A percentile compares a stretch with the other conserved stretches of the same genome.
phyloP scores from a whole-genome alignment of 2,113 vertebrate genomes.

The Calypte anna region DNA sequence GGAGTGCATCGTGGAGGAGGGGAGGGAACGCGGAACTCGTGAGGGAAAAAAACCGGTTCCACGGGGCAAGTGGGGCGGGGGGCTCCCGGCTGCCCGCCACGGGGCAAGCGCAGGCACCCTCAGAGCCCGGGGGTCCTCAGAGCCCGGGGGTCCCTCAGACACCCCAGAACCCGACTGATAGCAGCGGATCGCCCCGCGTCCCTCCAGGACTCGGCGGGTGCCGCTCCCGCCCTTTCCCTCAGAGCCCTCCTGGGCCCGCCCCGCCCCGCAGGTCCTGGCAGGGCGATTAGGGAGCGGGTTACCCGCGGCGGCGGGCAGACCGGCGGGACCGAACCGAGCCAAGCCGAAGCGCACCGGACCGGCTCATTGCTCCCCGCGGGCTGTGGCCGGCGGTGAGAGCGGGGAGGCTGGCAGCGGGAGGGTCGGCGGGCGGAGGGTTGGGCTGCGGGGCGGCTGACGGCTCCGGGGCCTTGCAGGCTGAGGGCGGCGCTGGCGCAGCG shows the following conservation, averaged over 20 bases:
- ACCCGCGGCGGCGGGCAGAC: too few species aligned
- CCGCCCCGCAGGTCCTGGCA: not conserved
- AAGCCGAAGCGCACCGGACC: too few species aligned
- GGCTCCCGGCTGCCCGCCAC: accelerated
- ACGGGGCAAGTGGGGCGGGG: accelerated
- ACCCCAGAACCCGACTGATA: too few species aligned
- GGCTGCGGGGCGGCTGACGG: not conserved
- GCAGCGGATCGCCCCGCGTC: too few species aligned
- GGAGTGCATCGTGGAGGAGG: not conserved
- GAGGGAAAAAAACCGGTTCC: not conserved
- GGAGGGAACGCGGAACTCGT: not conserved
- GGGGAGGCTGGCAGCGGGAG: too few species aligned
- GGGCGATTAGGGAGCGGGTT: not conserved
- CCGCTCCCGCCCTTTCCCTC: not conserved
- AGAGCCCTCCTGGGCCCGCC: not conserved
- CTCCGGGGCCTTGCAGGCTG: not conserved
- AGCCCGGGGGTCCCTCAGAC: not conserved
- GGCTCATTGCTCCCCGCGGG: constrained; percentile 30
- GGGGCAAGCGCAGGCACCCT: not conserved
- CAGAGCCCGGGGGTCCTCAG: accelerated
- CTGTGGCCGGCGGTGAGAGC: constrained; percentile 11
- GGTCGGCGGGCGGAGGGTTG: not conserved
- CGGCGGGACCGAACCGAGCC: too few species aligned
- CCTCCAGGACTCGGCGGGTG: too few species aligned
- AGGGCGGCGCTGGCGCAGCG: not conserved